phyloP scores from a whole-genome alignment of 2,888 invertebrate genomes.

The Melangyna quadrimaculata region DNA sequence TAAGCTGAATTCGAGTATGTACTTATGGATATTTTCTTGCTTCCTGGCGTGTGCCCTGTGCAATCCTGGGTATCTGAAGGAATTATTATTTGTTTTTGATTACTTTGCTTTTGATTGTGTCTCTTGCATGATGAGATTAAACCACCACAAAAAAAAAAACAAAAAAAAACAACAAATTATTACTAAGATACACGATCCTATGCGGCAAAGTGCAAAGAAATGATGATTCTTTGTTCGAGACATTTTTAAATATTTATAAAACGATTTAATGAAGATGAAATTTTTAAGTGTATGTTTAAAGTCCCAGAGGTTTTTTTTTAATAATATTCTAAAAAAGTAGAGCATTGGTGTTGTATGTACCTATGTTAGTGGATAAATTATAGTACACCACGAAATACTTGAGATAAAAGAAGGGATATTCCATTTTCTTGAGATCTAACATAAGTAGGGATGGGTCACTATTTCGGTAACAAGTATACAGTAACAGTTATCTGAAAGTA shows the following conservation, averaged over 20 bases:
- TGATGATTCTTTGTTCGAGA: not conserved
- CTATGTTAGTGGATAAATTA: no score
- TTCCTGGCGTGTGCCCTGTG: not conserved
- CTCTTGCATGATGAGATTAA: slow-evolving; percentile 44
- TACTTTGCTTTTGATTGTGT: slow-evolving; percentile 59
- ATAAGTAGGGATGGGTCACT: no score
- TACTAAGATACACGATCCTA: not conserved
- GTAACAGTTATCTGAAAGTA: no score
- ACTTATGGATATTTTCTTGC: not conserved
- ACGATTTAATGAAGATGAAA: slow-evolving; percentile 10
- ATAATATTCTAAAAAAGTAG: not conserved
- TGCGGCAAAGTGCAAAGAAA: not conserved
- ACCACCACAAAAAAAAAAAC: not conserved
- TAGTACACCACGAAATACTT: no score
- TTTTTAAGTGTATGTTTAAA: not conserved
- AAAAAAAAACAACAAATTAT: not conserved
- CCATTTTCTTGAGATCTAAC: no score
- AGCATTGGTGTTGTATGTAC: no score
- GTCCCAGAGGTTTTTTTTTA: not conserved
- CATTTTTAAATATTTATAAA: not conserved
- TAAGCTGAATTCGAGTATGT: not conserved
- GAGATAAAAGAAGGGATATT: no score
- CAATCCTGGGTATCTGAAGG: not conserved
- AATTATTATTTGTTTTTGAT: slow-evolving; percentile 51
- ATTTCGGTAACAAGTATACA: no score